Conservation (phyloP, 2,888 invertebrate genomes). For the Nomada hirtipes region DNA sequence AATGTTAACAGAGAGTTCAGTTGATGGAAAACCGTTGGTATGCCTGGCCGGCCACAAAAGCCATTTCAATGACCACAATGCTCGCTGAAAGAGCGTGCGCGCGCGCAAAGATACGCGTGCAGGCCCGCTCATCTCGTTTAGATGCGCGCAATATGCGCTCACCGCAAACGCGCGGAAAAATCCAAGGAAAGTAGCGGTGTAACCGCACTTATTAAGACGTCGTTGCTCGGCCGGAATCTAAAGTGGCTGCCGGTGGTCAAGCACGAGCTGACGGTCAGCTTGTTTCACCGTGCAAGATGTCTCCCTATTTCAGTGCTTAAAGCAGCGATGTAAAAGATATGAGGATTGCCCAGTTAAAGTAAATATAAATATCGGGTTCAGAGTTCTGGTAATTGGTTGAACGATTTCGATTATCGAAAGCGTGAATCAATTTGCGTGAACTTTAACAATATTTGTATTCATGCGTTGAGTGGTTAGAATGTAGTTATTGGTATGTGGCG, state of each 20-base stretch:
- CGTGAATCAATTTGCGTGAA: too few relatives aligned
- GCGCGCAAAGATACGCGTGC: constrained; percentile 57
- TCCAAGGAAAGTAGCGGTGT: constrained; percentile 73
- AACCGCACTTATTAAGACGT: constrained; percentile 83
- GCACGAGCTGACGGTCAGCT: constrained; percentile 67
- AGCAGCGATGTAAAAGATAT: constrained; percentile 15
- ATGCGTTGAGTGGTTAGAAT: too few relatives aligned
- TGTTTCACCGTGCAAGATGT: constrained; percentile 23
- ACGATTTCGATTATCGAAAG: constrained; percentile 5
- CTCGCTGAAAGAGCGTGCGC: constrained; percentile 73
- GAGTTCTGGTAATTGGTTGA: constrained; percentile 20
- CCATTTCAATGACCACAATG: constrained; percentile 82
- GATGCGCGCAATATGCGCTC: constrained; percentile 74
- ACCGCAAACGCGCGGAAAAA: constrained; percentile 61
- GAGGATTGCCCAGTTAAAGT: constrained; percentile 9
- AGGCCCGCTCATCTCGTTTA: constrained; percentile 60
- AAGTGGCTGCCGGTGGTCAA: constrained; percentile 72
- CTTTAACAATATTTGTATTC: too few relatives aligned
- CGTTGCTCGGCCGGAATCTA: constrained; percentile 79
- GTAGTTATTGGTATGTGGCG: too few relatives aligned
- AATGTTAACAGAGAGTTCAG: constrained; percentile 75
- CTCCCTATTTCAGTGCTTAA: background rate
- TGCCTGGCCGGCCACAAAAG: constrained; percentile 78
- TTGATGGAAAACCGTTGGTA: constrained; percentile 75
- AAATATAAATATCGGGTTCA: constrained; percentile 25